A percentile compares a stretch with the other conserved stretches of the same genome.
Evolutionary conservation across 2,797 vertebrate genomes (phyloP).

Genomic region (Chiloscyllium punctatum): DNA sequence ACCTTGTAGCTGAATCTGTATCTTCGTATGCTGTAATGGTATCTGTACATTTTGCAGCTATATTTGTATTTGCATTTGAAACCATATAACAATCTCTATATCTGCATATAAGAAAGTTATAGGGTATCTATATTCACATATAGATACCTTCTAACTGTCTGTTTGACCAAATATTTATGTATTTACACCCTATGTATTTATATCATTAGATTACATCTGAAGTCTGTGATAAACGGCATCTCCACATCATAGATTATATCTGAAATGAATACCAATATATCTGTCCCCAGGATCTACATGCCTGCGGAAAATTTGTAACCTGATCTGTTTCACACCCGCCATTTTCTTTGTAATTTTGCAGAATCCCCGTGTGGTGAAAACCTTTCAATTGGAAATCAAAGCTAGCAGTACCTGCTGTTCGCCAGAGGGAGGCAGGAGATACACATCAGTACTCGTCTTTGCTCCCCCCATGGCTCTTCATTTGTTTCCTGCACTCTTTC

Average conservation of each 20-base stretch:
- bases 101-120: background rate
- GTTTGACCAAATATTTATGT: background rate
- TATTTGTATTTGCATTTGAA: background rate
- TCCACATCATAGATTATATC: background rate
- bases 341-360: background rate
- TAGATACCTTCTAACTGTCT: background rate
- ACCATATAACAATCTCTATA: background rate
- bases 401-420: background rate
- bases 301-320: background rate
- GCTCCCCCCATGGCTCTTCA: background rate
- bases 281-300: background rate
- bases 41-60: background rate
- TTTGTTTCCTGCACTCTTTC: background rate
- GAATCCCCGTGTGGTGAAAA: background rate
- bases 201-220: background rate
- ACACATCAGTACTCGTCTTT: background rate
- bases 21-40: background rate
- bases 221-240: no score
- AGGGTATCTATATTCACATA: background rate
- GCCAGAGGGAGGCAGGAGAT: slow-evolving; percentile 26
- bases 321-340: background rate
- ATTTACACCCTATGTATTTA: background rate
- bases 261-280: background rate
- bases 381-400: background rate
- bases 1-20: background rate